Percentiles rank a stretch among this genome's conserved stretches.
Evolutionary conservation across 2,888 invertebrate species (phyloP).

Genomic region (Salticus scenicus): DNA sequence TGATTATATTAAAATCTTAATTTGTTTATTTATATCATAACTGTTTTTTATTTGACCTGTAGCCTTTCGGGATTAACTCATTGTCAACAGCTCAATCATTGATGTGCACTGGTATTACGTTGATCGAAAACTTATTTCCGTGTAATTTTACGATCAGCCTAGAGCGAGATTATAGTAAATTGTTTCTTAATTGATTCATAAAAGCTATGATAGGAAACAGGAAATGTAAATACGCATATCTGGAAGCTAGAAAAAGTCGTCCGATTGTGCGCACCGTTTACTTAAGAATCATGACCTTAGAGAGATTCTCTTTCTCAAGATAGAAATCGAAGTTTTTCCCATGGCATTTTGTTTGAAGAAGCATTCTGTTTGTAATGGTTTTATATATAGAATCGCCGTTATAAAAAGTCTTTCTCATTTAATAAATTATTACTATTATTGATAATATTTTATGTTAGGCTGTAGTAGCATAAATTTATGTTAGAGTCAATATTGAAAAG

Average conservation of each 20-base stretch:
- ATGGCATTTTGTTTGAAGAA: neutral
- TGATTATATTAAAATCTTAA: too few relatives aligned
- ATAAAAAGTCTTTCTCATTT: too few relatives aligned
- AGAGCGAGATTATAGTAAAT: neutral
- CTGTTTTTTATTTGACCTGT: neutral
- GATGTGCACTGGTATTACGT: neutral
- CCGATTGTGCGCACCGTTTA: neutral
- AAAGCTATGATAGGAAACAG: constrained; percentile 1
- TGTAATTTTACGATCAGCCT: neutral
- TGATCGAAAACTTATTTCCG: too few relatives aligned
- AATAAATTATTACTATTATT: too few relatives aligned
- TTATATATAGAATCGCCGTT: too few relatives aligned
- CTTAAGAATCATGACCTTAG: neutral
- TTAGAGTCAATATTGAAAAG: too few relatives aligned
- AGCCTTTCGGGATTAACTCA: neutral
- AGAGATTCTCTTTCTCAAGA: neutral
- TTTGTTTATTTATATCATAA: too few relatives aligned
- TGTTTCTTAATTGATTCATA: neutral
- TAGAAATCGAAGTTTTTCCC: neutral
- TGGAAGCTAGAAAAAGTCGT: neutral
- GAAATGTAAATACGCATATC: constrained; percentile 21
- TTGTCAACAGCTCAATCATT: neutral
- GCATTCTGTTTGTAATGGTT: too few relatives aligned
- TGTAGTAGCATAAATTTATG: too few relatives aligned
- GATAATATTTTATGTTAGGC: too few relatives aligned